A percentile compares a stretch with the other conserved stretches of the same genome.
Conservation (phyloP, 2,797 vertebrate species). For the Pagetopsis macropterus region DNA sequence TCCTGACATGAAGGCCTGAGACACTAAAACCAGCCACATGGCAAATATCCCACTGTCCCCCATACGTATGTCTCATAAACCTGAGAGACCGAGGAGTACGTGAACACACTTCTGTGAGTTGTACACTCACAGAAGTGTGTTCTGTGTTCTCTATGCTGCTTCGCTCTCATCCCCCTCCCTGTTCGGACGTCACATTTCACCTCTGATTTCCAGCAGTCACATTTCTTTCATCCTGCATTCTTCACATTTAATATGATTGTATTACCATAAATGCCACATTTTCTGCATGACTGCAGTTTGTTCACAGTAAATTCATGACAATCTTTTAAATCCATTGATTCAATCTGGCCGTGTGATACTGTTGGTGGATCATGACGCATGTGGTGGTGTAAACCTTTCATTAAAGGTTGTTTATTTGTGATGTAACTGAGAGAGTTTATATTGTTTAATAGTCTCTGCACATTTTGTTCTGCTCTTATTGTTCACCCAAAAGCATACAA, state of each 20-base stretch:
- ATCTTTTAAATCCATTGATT: background rate
- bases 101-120: conserved; percentile 12
- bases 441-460: background rate
- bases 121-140: background rate
- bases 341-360: background rate
- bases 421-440: background rate
- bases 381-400: too few species aligned
- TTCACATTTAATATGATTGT: conserved; percentile 39
- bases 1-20: conserved; percentile 11
- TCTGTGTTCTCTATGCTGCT: conserved; percentile 2
- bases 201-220: conserved; percentile 26
- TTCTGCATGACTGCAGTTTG: conserved; percentile 38
- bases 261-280: conserved; percentile 33
- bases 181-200: conserved; percentile 7
- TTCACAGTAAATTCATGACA: conserved; percentile 10
- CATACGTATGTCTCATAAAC: conserved; percentile 51
- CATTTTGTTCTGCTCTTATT: conserved; percentile 26
- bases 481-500: background rate
- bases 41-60: conserved; percentile 31
- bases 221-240: conserved; percentile 27
- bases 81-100: conserved; percentile 27
- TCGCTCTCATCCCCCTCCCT: background rate
- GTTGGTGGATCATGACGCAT: background rate
- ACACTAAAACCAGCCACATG: conserved; percentile 33
- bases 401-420: background rate